Base-by-base conservation (phyloP, 2,113 vertebrate species). In the Gorilla gorilla region DNA sequence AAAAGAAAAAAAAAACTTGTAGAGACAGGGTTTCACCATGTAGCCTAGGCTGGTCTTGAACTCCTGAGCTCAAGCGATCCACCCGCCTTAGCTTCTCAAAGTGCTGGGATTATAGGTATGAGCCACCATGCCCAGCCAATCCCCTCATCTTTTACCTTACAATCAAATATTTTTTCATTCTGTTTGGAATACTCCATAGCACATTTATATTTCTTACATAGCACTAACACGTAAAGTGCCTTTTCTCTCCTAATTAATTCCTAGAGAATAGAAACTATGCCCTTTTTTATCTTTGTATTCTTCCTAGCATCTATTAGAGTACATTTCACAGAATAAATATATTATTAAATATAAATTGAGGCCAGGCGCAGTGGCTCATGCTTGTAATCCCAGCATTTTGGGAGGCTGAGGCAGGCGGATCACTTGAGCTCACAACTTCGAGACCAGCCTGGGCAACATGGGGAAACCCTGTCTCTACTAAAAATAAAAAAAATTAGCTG, bases 201-300 rank as follows among this genome's bases (percentile, higher is more conserved):
- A 84, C 20, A 14, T 45, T 75, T 27, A 61, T 61, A 61, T 61
- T 61, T 73, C 18, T 55, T 18, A 20, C 52, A 55, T 20, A 55
- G 52, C 52, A 7, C 52, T 20, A 79, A 48, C 30, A 32, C 68
- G 14, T 72, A 66, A 75, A 52, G 61, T 92, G 66, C 11, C 30
- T 94, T 85, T 93, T 96, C 43, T 82, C 5, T 72, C 35, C 52
- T 64, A 48, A n/a, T 73, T 76, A 83, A 80, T 64, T 95, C 70
- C 70, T 96, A 93, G 73, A 92, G 81, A 94, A 50, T 32, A 90
- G 32, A 45, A 92, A 25, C 27, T 72, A 0, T 50, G 75, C 32
- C 27, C 75, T 89, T 70, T 40, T 48, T 64, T 30, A 75, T 76
- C 35, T 94, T 76, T 94, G 40, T 25, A 30, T 96, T 64, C 72